A percentile compares a stretch with the other conserved stretches of the same genome.
Evolutionary conservation across 92 coral and sea anemone species (phyloP).

Genomic region (Micromussa lordhowensis): DNA sequence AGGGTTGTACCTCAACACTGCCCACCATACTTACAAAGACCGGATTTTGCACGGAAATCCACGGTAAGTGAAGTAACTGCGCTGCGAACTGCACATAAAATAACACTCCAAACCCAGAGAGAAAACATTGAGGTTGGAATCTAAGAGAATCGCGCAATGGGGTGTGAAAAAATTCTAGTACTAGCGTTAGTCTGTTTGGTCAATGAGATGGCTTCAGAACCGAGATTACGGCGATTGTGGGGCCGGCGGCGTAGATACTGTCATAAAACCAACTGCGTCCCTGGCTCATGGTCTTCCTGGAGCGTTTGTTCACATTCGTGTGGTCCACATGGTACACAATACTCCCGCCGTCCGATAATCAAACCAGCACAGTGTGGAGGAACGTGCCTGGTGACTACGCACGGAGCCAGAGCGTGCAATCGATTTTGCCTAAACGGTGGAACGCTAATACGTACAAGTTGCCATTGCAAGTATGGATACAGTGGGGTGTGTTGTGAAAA

Average conservation of each 20-base stretch:
- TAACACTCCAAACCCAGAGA: background rate
- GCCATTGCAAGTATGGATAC: constrained; percentile 61
- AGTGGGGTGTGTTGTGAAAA: constrained; percentile 58
- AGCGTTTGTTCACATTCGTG: constrained; percentile 53
- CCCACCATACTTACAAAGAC: background rate
- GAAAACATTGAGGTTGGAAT: background rate
- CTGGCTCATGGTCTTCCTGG: constrained; percentile 54
- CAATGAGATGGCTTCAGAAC: constrained; percentile 16
- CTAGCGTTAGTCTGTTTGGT: constrained; percentile 6
- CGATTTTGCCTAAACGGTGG: constrained; percentile 65
- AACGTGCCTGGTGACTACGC: background rate
- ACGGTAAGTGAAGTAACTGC: background rate
- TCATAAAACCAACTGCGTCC: constrained; percentile 26
- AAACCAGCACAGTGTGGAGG: constrained; percentile 35
- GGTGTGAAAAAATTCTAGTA: background rate
- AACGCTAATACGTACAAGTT: constrained; percentile 21
- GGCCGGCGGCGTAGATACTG: constrained; percentile 39
- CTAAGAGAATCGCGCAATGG: background rate
- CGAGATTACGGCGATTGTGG: constrained; percentile 15
- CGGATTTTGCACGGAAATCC: background rate
- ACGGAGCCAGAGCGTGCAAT: constrained; percentile 38
- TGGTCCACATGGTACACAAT: constrained; percentile 46
- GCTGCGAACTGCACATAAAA: background rate
- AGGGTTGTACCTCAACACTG: constrained; percentile 13
- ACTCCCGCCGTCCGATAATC: background rate